These are phyloP conservation scores for Sparus aurata DNA, from an alignment of 2,797 vertebrate species.

Conservation along the genomic window DNA sequence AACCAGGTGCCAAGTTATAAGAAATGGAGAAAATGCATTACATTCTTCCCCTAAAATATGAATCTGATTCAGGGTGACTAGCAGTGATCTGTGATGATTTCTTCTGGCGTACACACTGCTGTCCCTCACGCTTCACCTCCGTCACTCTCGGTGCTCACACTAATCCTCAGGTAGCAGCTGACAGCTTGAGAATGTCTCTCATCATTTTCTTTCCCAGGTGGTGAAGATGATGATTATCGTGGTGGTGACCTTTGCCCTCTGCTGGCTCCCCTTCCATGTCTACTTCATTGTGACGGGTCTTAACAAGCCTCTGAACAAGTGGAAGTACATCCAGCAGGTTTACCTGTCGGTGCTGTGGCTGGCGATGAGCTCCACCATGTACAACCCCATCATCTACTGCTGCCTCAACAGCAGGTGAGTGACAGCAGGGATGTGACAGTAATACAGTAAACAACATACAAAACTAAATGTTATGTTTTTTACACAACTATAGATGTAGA, in stretches of 20 bases:
- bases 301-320: conserved; percentile 87
- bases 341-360: conserved; percentile 96
- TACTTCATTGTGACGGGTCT: conserved; percentile 95
- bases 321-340: conserved; percentile 98
- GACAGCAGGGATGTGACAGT: not conserved
- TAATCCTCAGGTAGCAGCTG: not conserved
- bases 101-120: not conserved
- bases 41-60: not conserved
- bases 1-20: not conserved
- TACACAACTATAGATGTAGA: no score
- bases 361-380: conserved; percentile 99
- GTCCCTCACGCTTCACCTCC: not conserved
- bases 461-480: not conserved
- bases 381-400: conserved; percentile 99
- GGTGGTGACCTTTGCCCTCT: conserved; percentile 95
- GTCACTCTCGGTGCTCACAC: not conserved
- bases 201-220: conserved; percentile 84
- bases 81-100: not conserved
- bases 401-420: conserved; percentile 97
- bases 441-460: no score
- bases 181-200: conserved; percentile 1
- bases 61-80: not conserved
- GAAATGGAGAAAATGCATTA: no score
- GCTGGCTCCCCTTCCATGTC: conserved; percentile 97
- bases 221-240: conserved; percentile 99